phyloP scores from a whole-genome alignment of 2,113 vertebrate species.

The Struthio camelus region DNA sequence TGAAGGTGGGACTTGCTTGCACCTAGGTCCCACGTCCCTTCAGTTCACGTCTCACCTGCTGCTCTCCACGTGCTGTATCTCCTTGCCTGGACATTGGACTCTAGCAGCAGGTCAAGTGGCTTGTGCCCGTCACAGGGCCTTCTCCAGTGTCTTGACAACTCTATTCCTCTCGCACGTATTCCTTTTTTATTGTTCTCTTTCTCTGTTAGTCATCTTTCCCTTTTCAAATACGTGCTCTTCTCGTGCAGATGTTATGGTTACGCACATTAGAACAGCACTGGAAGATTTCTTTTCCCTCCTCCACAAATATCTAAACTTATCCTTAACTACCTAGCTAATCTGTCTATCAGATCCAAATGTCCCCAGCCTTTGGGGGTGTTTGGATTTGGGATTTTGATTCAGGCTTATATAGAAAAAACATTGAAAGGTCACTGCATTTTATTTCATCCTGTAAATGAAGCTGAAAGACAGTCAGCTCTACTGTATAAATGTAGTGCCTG shows the following conservation, averaged over 20 bases:
- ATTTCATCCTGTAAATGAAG: neutral
- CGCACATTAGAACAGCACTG: neutral
- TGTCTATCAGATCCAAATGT: neutral
- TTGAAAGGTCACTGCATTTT: neutral
- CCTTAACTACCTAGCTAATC: neutral
- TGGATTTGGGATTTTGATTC: conserved; percentile 22
- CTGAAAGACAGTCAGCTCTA: neutral
- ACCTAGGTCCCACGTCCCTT: neutral
- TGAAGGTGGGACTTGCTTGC: neutral
- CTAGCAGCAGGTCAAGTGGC: neutral
- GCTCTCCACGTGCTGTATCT: neutral
- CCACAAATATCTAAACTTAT: conserved; percentile 35
- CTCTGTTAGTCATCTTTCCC: neutral
- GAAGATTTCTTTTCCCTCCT: conserved; percentile 33
- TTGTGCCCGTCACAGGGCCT: neutral
- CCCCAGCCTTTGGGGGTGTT: neutral
- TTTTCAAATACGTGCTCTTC: neutral
- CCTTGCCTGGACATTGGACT: neutral
- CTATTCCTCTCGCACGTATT: neutral
- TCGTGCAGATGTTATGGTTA: neutral
- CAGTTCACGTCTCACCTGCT: accelerated
- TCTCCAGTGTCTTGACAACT: neutral
- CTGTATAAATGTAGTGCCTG: neutral
- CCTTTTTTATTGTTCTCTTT: neutral
- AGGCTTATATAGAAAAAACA: neutral